These are phyloP conservation scores for Diarsia rubi DNA, from an alignment of 2,888 invertebrate species.

Conservation along the genomic window DNA sequence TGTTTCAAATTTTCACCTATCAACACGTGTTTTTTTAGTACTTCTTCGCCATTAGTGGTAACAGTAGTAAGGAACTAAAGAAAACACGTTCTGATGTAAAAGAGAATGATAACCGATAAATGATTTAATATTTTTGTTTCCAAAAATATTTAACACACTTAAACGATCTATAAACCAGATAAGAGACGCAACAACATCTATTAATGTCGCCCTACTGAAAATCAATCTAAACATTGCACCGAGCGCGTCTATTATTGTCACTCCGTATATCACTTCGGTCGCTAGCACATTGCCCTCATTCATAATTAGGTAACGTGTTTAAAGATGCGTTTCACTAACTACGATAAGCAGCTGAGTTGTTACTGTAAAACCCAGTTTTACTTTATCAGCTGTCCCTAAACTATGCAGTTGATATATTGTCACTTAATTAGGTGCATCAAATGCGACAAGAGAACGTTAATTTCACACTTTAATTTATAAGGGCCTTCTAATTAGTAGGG, in stretches of 20 bases:
- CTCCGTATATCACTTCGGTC: slow-evolving; percentile 44
- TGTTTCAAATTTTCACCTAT: not conserved
- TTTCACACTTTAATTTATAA: slow-evolving; percentile 61
- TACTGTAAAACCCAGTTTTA: slow-evolving; percentile 62
- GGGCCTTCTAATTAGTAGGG: slow-evolving; percentile 50
- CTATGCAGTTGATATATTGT: slow-evolving; percentile 63
- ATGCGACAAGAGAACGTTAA: slow-evolving; percentile 60
- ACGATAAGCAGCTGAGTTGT: slow-evolving; percentile 62
- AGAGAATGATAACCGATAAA: not conserved
- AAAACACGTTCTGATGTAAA: not conserved
- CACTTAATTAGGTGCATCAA: slow-evolving; percentile 59
- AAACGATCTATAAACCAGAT: not conserved
- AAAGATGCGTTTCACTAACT: slow-evolving; percentile 48
- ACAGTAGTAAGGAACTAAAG: not conserved
- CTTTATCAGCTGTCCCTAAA: slow-evolving; percentile 63
- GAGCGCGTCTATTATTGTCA: slow-evolving; percentile 56
- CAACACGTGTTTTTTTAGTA: not conserved
- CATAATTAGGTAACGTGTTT: slow-evolving; percentile 64
- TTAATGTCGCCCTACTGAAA: slow-evolving; percentile 37
- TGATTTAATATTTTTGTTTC: not conserved
- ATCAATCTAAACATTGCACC: slow-evolving; percentile 56
- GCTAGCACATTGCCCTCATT: slow-evolving; percentile 63
- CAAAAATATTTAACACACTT: slow-evolving; percentile 9
- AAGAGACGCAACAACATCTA: slow-evolving; percentile 18
- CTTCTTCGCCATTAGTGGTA: not conserved